These are phyloP conservation scores for Podotricha telesiphe DNA, from an alignment of 2,888 invertebrate species.

Conservation along the genomic window DNA sequence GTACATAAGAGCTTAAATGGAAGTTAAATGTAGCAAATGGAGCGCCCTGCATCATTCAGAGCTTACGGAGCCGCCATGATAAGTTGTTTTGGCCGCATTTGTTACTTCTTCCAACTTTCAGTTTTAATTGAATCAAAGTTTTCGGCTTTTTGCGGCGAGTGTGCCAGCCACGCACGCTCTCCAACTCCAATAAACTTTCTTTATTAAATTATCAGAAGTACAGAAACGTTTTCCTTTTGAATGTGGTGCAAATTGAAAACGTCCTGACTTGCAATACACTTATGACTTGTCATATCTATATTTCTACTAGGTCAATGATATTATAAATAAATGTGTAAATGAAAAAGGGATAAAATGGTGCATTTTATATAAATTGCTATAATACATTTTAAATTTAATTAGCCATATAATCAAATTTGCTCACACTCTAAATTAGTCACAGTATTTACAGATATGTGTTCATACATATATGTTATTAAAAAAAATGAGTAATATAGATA, in stretches of 20 bases:
- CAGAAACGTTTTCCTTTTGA: slow-evolving; percentile 80
- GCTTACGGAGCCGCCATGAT: slow-evolving; percentile 42
- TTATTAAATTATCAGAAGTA: slow-evolving; percentile 84
- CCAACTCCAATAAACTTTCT: slow-evolving; percentile 75
- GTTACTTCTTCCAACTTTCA: slow-evolving; percentile 79
- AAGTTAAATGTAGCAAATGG: slow-evolving; percentile 28
- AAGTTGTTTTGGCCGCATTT: slow-evolving; percentile 52
- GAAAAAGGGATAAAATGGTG: too few species aligned
- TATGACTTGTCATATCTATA: slow-evolving; percentile 44
- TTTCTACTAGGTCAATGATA: neutral
- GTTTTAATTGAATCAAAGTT: slow-evolving; percentile 83
- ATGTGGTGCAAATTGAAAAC: slow-evolving; percentile 75
- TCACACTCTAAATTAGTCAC: too few species aligned
- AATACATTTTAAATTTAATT: too few species aligned
- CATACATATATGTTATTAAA: too few species aligned
- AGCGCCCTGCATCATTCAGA: slow-evolving; percentile 22
- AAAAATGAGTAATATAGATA: too few species aligned
- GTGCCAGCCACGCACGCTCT: slow-evolving; percentile 80
- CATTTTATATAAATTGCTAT: too few species aligned
- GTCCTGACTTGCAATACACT: slow-evolving; percentile 64
- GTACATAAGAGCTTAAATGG: neutral
- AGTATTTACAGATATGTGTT: too few species aligned
- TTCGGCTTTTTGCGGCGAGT: slow-evolving; percentile 82
- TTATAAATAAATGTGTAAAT: neutral
- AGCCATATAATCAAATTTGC: too few species aligned